Percentiles rank a stretch among this genome's conserved stretches.
These are phyloP conservation scores for Rhizoglyphus robini DNA, from an alignment of 1,140 invertebrate genomes.

Conservation along the genomic window DNA sequence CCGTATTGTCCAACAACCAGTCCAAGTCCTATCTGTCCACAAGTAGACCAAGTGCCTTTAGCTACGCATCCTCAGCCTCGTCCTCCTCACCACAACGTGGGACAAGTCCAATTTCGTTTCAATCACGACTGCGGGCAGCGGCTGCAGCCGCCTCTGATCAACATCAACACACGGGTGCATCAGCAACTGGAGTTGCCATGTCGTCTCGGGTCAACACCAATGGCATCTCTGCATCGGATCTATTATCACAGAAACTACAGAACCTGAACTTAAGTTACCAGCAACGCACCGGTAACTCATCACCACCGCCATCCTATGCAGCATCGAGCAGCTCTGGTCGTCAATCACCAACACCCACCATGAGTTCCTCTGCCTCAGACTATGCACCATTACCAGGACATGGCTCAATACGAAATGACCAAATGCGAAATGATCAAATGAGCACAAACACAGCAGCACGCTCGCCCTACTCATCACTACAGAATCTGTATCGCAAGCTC, in stretches of 20 bases:
- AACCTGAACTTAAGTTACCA: conserved; percentile 51
- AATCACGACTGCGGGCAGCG: conserved; percentile 47
- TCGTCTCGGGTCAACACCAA: neutral
- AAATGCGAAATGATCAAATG: conserved; percentile 49
- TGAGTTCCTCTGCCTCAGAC: no score
- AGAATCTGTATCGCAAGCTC: conserved; percentile 38
- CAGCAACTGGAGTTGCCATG: neutral
- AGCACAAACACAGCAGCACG: conserved; percentile 38
- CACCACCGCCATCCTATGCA: conserved; percentile 62
- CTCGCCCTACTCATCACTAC: conserved; percentile 56
- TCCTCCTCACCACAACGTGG: conserved; percentile 40
- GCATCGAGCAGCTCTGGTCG: conserved; percentile 40
- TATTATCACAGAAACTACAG: conserved; percentile 65
- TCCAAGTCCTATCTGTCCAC: conserved; percentile 17
- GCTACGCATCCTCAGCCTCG: conserved; percentile 22
- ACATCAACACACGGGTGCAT: conserved; percentile 46
- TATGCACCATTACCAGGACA: conserved; percentile 26
- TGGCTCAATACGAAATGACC: no score
- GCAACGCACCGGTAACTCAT: conserved; percentile 45
- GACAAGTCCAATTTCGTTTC: conserved; percentile 55
- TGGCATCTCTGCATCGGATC: neutral
- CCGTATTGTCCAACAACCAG: conserved; percentile 24
- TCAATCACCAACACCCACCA: no score
- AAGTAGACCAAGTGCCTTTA: conserved; percentile 20
- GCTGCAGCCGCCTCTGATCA: conserved; percentile 53